Conservation (phyloP, 2,797 vertebrate genomes). For the Enteromius fasciolatus region DNA sequence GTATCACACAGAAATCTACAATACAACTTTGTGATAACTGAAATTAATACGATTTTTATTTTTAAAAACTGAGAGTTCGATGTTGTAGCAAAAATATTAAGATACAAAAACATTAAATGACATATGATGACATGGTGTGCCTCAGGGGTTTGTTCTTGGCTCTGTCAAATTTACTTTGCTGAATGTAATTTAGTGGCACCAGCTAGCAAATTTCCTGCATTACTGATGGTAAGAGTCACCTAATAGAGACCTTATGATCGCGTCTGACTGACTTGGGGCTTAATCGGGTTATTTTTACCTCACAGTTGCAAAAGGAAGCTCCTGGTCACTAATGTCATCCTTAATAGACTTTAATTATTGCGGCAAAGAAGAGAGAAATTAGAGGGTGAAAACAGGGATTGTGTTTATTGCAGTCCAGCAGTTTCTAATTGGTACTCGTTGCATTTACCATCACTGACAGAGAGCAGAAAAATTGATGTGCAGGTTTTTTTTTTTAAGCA, state of each 20-base stretch:
- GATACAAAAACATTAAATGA: background rate
- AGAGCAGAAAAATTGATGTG: conserved; percentile 1
- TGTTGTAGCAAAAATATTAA: background rate
- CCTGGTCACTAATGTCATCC: conserved; percentile 69
- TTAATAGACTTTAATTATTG: conserved; percentile 78
- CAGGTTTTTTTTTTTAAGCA: background rate
- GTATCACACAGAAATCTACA: too few relatives aligned
- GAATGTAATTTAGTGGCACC: conserved; percentile 12
- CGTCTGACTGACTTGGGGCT: conserved; percentile 59
- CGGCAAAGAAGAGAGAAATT: conserved; percentile 48
- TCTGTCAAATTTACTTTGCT: background rate
- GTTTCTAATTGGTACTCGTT: conserved; percentile 57
- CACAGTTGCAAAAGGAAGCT: conserved; percentile 65
- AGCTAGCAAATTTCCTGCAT: conserved; percentile 16
- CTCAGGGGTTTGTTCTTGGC: background rate
- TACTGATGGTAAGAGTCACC: conserved; percentile 5
- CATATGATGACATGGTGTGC: background rate
- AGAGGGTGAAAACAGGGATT: conserved; percentile 66
- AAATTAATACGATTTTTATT: background rate
- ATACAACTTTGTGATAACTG: background rate
- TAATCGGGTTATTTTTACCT: conserved; percentile 77
- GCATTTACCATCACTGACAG: conserved; percentile 27
- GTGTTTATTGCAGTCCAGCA: conserved; percentile 51
- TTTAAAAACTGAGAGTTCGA: background rate
- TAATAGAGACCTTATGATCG: conserved; percentile 41